These are phyloP conservation scores for Eucriotettix oculatus DNA, from an alignment of 2,888 invertebrate species.

Conservation along the genomic window DNA sequence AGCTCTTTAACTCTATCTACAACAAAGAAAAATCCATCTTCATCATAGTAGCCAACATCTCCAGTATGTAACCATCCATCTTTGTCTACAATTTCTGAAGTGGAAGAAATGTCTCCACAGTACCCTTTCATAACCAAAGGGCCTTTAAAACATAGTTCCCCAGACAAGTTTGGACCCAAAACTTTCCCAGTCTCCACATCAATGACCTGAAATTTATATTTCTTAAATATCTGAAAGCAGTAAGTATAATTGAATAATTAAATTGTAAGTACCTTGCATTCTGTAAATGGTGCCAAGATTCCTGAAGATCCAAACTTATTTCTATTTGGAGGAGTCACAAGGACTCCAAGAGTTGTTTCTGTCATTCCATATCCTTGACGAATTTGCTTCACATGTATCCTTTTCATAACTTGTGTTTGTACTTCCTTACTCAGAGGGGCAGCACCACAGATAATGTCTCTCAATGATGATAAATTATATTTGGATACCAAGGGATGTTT, in stretches of 20 bases:
- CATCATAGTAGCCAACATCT: constrained; percentile 69
- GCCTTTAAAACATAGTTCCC: constrained; percentile 74
- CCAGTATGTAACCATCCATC: constrained; percentile 68
- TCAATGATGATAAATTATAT: constrained; percentile 57
- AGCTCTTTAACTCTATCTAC: constrained; percentile 78
- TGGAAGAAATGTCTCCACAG: constrained; percentile 48
- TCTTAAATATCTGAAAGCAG: too few relatives aligned
- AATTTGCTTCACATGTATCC: constrained; percentile 29
- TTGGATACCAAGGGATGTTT: constrained; percentile 62
- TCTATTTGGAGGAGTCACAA: constrained; percentile 26
- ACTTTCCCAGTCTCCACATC: constrained; percentile 38
- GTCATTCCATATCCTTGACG: constrained; percentile 68
- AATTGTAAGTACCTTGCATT: neutral
- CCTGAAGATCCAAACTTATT: constrained; percentile 15
- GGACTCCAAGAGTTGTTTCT: constrained; percentile 50
- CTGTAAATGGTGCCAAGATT: constrained; percentile 7
- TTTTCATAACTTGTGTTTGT: constrained; percentile 21
- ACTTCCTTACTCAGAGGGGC: constrained; percentile 64
- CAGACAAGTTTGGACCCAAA: constrained; percentile 36
- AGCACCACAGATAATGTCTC: constrained; percentile 59
- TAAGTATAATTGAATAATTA: neutral
- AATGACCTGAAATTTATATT: constrained; percentile 23
- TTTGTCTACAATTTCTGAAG: constrained; percentile 42
- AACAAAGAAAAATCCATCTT: constrained; percentile 59
- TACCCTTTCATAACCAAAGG: constrained; percentile 74